Percentiles rank a stretch among this genome's conserved stretches.
Evolutionary conservation across 1,140 invertebrate genomes (phyloP).

Genomic region (Ostrea denselamellosa): DNA sequence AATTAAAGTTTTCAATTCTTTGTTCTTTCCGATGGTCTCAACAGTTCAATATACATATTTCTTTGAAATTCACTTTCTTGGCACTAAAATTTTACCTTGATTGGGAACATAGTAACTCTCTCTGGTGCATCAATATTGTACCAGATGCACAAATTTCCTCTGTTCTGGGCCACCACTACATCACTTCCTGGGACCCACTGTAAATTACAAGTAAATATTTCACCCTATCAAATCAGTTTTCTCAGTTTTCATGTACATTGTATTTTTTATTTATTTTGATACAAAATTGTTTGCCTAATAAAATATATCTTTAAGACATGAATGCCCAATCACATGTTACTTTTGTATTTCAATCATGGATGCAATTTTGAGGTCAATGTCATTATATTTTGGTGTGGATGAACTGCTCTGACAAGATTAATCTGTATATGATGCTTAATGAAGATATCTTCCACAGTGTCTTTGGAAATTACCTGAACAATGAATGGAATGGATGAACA

Average conservation of each 20-base stretch:
- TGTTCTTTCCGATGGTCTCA: background rate
- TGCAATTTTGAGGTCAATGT: no score
- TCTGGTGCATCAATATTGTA: conserved; percentile 96
- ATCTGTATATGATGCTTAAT: no score
- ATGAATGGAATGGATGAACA: no score
- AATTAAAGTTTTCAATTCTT: background rate
- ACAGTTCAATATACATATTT: background rate
- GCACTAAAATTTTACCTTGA: conserved; percentile 80
- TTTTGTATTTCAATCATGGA: no score
- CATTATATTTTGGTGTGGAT: no score
- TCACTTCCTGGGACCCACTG: conserved; percentile 94
- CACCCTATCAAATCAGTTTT: no score
- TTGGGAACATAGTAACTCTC: conserved; percentile 86
- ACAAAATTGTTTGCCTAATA: no score
- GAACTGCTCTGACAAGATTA: no score
- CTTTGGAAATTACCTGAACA: no score
- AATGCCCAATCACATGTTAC: background rate
- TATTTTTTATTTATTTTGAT: no score
- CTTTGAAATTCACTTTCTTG: background rate
- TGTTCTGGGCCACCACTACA: conserved; percentile 96
- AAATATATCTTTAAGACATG: background rate
- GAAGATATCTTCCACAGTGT: no score
- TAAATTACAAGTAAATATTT: background rate
- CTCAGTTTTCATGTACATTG: no score
- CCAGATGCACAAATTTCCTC: conserved; percentile 94